Percentiles rank a stretch among this genome's conserved stretches.
Evolutionary conservation across 1,140 invertebrate species (phyloP).

Genomic region (Glossosoma conforme): DNA sequence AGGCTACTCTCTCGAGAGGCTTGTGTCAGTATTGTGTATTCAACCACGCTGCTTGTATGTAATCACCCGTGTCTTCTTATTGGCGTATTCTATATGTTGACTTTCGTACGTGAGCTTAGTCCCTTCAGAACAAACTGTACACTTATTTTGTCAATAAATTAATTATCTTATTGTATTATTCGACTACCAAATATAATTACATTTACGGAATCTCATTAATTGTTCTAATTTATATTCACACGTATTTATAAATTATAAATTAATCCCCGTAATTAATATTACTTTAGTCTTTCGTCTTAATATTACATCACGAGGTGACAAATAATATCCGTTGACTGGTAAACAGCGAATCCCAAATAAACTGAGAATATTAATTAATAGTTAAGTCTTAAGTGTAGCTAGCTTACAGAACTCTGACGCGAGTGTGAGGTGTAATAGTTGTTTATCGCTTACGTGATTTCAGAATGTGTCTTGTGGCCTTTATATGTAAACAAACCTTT

Average conservation of each 20-base stretch:
- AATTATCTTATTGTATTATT: no score
- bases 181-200: slow-evolving; percentile 1
- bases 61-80: slow-evolving; percentile 3
- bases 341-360: not conserved
- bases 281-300: no score
- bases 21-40: slow-evolving; percentile 12
- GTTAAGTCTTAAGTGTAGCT: not conserved
- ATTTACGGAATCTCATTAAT: not conserved
- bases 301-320: slow-evolving; percentile 5
- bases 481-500: slow-evolving; percentile 23
- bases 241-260: no score
- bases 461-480: slow-evolving; percentile 31
- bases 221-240: no score
- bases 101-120: no score
- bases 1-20: no score
- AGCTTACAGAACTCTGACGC: slow-evolving; percentile 1
- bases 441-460: slow-evolving; percentile 29
- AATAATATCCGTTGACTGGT: slow-evolving; percentile 9
- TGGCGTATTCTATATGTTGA: not conserved
- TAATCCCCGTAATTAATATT: no score
- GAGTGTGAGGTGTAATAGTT: slow-evolving; percentile 14
- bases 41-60: slow-evolving; percentile 12
- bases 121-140: no score
- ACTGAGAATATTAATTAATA: not conserved
- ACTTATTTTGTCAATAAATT: no score